Evolutionary conservation across 2,797 vertebrate genomes (phyloP), one percentile per base, ranked within the genome.

Genomic region (Coccyzus lansbergi): DNA sequence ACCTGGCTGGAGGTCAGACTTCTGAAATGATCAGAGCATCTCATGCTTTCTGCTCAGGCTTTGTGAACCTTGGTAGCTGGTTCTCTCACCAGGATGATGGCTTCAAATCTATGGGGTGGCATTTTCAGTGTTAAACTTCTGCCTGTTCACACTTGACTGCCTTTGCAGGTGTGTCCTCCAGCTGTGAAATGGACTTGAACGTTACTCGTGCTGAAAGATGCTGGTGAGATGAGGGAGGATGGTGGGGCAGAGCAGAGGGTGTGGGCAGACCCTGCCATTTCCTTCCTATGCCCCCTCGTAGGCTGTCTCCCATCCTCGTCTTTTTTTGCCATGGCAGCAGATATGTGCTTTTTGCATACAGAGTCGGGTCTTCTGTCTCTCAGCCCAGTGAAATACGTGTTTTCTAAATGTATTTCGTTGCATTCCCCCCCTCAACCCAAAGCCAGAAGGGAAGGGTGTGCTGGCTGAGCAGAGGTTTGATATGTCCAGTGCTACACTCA

Each of bases 161-260:
- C 75, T 46, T 48, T 96, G 94, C 83, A 88, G 90, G 69, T 85
- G 68, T 78, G 74, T 95, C 91, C 95, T 90, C 59, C 21, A 15
- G 44, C 79, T 95, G 93, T 69, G 88, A 94, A 65, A 40, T 70
- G 74, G 76, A 38, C 21, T 55, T 44, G 83, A 96, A 63, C 14
- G 15, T 15, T 86, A 91, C 60, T 56, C n/a, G 6, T 10, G 48
- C 59, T 58, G 33, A 74, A 60, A 85, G 70, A 7, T 33, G 69
- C 64, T 56, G 90, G 51, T 64, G 53, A 80, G 44, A n/a, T 3
- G 3, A 10, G 28, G 24, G 24, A 26, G 20, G 72, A 62, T 14
- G 29, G 56, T 4, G 58, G 33, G 62, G 68, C 84, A 68, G 28
- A 68, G 51, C 5, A 0, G 12, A 79, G 67, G 83, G 36, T 18